Percentiles rank a stretch among this genome's conserved stretches.
phyloP scores from a whole-genome alignment of 2,113 vertebrate genomes.

The Scolopax mira region DNA sequence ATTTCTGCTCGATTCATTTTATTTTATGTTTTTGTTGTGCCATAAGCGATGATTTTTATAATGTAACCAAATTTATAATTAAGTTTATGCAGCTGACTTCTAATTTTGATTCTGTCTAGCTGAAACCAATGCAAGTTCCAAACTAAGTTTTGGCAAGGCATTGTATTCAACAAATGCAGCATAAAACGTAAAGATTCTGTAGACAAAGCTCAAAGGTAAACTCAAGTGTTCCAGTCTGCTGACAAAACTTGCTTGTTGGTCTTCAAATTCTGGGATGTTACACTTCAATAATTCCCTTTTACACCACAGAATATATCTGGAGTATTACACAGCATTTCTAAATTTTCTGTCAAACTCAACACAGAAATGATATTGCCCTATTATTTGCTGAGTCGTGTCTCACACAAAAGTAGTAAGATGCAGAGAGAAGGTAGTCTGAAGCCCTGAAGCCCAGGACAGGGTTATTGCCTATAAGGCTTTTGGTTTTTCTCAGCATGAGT shows the following conservation, averaged over 20 bases:
- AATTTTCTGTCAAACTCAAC: not conserved
- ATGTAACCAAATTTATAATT: not conserved
- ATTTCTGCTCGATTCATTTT: not conserved
- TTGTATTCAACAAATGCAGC: not conserved
- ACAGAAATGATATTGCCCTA: not conserved
- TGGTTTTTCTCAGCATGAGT: not conserved
- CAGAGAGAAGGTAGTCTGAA: not conserved
- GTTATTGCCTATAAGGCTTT: not conserved
- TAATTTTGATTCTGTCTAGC: not conserved
- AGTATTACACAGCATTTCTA: not conserved
- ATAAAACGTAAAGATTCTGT: constrained; percentile 12
- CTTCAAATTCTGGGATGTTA: not conserved
- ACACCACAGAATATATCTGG: not conserved
- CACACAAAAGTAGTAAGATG: not conserved
- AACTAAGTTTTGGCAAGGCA: not conserved
- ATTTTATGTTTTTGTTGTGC: not conserved
- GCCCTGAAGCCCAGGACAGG: not conserved
- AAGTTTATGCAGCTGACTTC: not conserved
- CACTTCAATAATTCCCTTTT: not conserved
- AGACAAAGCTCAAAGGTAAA: constrained; percentile 18
- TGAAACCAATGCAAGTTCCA: not conserved
- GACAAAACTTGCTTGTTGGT: not conserved
- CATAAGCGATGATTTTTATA: not conserved
- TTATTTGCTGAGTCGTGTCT: not conserved
- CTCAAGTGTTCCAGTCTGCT: not conserved